Evolutionary conservation across 2,797 vertebrate genomes (phyloP), one percentile per base, ranked within the genome.

Genomic region (Euthynnus affinis): DNA sequence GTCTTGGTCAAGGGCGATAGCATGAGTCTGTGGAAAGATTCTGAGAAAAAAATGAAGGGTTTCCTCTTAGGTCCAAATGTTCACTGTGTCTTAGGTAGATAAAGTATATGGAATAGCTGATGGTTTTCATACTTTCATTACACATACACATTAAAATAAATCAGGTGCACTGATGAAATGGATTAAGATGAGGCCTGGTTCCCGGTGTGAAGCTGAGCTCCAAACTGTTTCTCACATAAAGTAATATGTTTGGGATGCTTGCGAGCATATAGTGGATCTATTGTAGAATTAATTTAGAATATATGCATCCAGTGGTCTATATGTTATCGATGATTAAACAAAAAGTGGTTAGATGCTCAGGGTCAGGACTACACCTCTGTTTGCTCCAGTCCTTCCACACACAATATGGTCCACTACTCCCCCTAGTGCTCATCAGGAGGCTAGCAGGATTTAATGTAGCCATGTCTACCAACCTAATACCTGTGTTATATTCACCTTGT

Each of bases 401-500:
- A 25, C 9, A 46, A 3, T 6, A 34, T 71, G 71, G 57, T 58
- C 44, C n/a, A 60, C 13, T 17, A 22, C 79, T 74, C 88, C 87
- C 76, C 57, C 89, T 90, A 81, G 83, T 93, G 91, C 6, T 23
- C 27, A 40, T 65, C 2, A 61, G 22, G 14, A 58, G 51, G 3
- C 34, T 58, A 12, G 61, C 69, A 74, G 52, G 9, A 52, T 9
- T 23, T 2, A 15, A 1, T 32, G n/a, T 34, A 25, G n/a, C 25
- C 5, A 1, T 22, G 18, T 42, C 40, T 49, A 17, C 7, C 23
- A n/a, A 7, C 18, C 46, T 49, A 49, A 49, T 17, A n/a, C 25
- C 32, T 53, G 1, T 49, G 3, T 34, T 37, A 5, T 29, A 8
- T 48, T 81, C 23, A 53, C 42, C n/a, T 37, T 64, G 49, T 37